Percentiles rank a stretch among this genome's conserved stretches.
phyloP scores from a whole-genome alignment of 2,888 invertebrate genomes.

The Stenolophus ochropezus region DNA sequence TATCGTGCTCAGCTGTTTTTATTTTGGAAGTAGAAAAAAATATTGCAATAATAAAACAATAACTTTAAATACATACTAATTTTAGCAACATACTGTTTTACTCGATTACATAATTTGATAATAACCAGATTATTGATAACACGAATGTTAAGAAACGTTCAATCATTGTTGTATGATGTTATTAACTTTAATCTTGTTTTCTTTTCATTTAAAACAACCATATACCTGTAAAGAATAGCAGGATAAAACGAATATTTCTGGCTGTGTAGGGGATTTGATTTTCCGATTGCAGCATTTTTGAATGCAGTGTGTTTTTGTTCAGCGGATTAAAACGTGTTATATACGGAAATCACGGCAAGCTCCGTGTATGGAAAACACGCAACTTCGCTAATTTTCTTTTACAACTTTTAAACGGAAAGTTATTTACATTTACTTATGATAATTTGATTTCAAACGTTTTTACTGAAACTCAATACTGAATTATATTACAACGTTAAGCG shows the following conservation, averaged over 20 bases:
- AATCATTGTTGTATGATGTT: too few species aligned
- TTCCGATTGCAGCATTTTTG: background rate
- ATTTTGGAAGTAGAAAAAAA: too few species aligned
- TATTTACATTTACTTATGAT: constrained; percentile 29
- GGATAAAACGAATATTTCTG: background rate
- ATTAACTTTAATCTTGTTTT: too few species aligned
- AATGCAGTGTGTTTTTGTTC: constrained; percentile 5
- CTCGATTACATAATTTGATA: too few species aligned
- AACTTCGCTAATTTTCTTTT: constrained; percentile 11
- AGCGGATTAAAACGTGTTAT: constrained; percentile 1
- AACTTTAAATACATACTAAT: too few species aligned
- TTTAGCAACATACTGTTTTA: too few species aligned
- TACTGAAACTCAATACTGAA: background rate
- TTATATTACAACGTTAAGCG: background rate
- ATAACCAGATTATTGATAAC: too few species aligned
- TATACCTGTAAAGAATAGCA: background rate
- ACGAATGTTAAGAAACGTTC: too few species aligned
- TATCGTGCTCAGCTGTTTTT: too few species aligned
- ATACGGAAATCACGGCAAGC: constrained; percentile 4
- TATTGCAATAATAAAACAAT: too few species aligned
- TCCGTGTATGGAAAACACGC: constrained; percentile 6
- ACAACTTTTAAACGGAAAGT: background rate
- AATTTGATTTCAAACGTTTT: background rate
- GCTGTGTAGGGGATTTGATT: background rate
- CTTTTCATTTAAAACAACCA: background rate